These are phyloP conservation scores for Sphenopsis melanotis DNA, from an alignment of 2,797 vertebrate species.

Conservation along the genomic window DNA sequence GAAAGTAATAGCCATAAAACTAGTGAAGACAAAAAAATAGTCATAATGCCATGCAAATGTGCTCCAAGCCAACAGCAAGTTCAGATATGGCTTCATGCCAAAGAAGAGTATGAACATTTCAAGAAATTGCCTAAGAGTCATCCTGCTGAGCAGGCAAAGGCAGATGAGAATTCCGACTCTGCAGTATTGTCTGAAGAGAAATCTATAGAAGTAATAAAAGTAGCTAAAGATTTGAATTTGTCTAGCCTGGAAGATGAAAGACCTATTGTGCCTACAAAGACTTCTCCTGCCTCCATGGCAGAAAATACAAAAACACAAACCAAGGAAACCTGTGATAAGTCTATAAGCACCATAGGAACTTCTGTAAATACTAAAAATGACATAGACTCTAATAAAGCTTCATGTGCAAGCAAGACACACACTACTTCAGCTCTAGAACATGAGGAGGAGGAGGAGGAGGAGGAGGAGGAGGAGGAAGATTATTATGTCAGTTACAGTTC, in stretches of 20 bases:
- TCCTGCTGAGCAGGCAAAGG: constrained; percentile 57
- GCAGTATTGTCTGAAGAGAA: constrained; percentile 55
- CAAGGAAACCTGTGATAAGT: constrained; percentile 68
- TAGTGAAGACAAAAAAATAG: constrained; percentile 84
- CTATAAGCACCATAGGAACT: constrained; percentile 60
- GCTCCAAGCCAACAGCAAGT: constrained; percentile 88
- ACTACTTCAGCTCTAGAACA: constrained; percentile 23
- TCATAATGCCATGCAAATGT: constrained; percentile 93
- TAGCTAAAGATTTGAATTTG: constrained; percentile 52
- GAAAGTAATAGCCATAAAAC: constrained; percentile 69
- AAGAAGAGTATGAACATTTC: constrained; percentile 87
- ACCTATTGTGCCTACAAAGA: constrained; percentile 68
- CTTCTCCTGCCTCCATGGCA: constrained; percentile 39
- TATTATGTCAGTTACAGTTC: constrained; percentile 72
- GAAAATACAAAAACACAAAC: constrained; percentile 36
- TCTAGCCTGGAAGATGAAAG: constrained; percentile 59
- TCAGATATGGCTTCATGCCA: constrained; percentile 92
- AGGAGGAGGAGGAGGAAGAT: constrained; percentile 70
- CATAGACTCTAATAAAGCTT: constrained; percentile 29
- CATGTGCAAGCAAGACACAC: constrained; percentile 57
- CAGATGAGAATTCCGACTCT: constrained; percentile 47
- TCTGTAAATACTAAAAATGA: constrained; percentile 48
- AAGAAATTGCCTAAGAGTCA: constrained; percentile 76
- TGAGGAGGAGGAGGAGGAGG: constrained; percentile 59
- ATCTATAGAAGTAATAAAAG: constrained; percentile 59